phyloP scores from a whole-genome alignment of 2,113 vertebrate genomes.

The Oophaga pumilio region DNA sequence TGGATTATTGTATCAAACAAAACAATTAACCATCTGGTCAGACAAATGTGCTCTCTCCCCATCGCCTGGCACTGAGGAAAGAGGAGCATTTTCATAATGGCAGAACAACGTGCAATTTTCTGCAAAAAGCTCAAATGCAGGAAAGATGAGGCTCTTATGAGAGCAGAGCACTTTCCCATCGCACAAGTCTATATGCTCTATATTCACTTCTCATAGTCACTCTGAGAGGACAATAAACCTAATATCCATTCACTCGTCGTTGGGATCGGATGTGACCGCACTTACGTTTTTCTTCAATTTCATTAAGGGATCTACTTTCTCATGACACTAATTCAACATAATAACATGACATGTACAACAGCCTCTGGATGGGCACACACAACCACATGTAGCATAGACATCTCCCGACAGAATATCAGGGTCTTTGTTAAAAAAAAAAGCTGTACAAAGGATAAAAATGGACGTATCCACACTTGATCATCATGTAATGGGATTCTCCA shows the following conservation, averaged over 20 bases:
- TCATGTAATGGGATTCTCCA: no score
- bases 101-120: background rate
- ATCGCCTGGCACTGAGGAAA: constrained; percentile 16
- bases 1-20: constrained; percentile 16
- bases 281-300: background rate
- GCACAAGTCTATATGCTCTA: background rate
- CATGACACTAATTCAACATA: no score
- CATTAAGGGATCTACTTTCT: no score
- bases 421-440: no score
- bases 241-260: background rate
- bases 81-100: background rate
- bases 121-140: background rate
- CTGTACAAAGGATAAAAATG: no score
- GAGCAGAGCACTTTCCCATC: background rate
- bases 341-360: no score
- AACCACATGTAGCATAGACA: no score
- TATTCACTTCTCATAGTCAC: background rate
- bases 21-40: constrained; percentile 25
- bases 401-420: no score
- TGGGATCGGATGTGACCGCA: background rate
- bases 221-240: background rate
- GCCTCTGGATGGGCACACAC: no score
- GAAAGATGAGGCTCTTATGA: background rate
- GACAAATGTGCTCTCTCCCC: background rate
- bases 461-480: no score